Evolutionary conservation across 2,113 vertebrate genomes (phyloP).

Genomic region (Oryzias javanicus): DNA sequence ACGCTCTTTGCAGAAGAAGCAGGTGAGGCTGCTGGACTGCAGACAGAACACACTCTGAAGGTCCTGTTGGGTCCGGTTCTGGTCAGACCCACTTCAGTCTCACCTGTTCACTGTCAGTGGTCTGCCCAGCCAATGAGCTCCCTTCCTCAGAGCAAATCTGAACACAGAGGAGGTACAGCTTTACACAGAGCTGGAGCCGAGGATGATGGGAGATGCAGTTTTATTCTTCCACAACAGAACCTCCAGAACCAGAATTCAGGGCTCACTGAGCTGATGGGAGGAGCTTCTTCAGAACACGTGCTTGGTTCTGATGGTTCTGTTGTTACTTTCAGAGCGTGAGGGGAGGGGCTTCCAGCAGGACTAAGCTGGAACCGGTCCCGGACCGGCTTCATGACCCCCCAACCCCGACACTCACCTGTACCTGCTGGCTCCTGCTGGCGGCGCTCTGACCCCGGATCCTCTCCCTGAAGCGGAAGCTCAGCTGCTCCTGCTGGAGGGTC

Average conservation of each 20-base stretch:
- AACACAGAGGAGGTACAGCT: constrained; percentile 65
- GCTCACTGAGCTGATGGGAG: neutral
- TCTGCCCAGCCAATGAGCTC: constrained; percentile 90
- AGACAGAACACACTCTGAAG: neutral
- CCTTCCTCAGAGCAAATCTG: constrained; percentile 91
- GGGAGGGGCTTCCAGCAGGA: neutral
- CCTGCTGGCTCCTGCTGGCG: constrained; percentile 45
- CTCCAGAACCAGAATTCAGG: neutral
- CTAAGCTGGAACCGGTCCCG: too few relatives aligned
- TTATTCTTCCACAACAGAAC: constrained; percentile 1
- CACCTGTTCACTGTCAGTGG: constrained; percentile 65
- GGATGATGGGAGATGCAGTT: constrained; percentile 1
- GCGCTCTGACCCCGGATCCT: constrained; percentile 53
- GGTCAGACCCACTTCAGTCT: neutral
- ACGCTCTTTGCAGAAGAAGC: constrained; percentile 87
- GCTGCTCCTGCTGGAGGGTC: constrained; percentile 66
- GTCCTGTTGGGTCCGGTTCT: too few relatives aligned
- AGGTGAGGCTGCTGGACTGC: constrained; percentile 79
- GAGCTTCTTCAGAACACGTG: neutral
- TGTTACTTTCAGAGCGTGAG: neutral
- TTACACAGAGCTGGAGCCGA: neutral
- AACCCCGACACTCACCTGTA: constrained; percentile 15
- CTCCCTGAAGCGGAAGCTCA: constrained; percentile 73
- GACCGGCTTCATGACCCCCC: too few relatives aligned
- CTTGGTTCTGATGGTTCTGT: neutral